Evolutionary conservation across 2,888 invertebrate species (phyloP), one percentile per base, ranked within the genome.

Genomic region (Cenopis cana): DNA sequence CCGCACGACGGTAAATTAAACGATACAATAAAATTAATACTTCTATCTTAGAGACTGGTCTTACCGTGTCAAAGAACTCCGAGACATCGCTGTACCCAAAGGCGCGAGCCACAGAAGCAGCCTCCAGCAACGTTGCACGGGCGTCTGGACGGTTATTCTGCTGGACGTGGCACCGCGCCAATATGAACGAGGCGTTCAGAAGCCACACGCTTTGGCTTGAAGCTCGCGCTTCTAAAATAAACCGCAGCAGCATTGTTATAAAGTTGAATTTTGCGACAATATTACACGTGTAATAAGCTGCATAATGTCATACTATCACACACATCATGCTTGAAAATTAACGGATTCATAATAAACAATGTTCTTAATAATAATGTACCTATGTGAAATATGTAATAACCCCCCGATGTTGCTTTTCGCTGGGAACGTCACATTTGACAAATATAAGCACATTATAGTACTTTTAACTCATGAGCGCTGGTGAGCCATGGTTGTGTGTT

Each of bases 61-160:
- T 9, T 83, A 91, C 92, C 75, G 92, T 92, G 68, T 92, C 91
- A 77, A 88, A 90, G 78, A 93, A 93, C 0, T 84, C 82, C 9
- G 88, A 85, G 4, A 91, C 85, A 59, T 92, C 91, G 38, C 68
- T 49, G 62, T 78, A 82, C 1, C 85, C 85, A 67, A 78, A 87
- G 2, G 82, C 78, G 3, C 84, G 83, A 14, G 90, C 84, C 11
- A 86, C 72, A 0, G 77, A 74, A 0, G 83, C 79, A 0, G 82
- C 88, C 75, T 93, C 92, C 1, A 92, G 74, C 2, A 93, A 77
- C 12, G 86, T 84, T 0, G 90, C 91, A 2, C 91, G 81, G 1
- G 89, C 86, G 76, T 93, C 92, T 0, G 92, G 88, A 0, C 92
- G 80, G 73, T 93, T 93, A 76, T 90, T 92, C 74, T 90, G 91